A percentile compares a stretch with the other conserved stretches of the same genome.
Evolutionary conservation across 2,113 vertebrate species (phyloP).

Genomic region (Pogonocichla stellata): DNA sequence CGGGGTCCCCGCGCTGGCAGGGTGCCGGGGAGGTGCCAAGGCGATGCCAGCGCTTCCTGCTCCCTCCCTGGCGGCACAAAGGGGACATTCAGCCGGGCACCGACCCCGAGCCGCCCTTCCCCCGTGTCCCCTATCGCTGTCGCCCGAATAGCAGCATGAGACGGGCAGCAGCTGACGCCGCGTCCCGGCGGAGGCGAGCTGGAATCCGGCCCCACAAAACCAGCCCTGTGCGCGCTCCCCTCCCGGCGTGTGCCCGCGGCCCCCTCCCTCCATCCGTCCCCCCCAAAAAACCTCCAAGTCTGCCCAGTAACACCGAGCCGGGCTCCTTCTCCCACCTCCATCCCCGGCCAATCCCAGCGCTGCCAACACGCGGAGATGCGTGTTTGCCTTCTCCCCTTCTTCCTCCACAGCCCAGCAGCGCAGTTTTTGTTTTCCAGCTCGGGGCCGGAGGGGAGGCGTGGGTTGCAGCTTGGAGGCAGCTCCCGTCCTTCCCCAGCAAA

Average conservation of each 20-base stretch:
- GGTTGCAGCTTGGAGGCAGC: not conserved
- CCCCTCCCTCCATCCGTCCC: not conserved
- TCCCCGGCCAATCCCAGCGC: constrained; percentile 13
- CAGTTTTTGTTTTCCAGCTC: not conserved
- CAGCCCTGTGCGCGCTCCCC: not conserved
- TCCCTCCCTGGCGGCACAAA: not conserved
- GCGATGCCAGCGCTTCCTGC: not conserved
- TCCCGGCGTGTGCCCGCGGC: not conserved
- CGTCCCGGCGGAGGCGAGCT: constrained; percentile 23
- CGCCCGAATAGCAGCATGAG: not conserved
- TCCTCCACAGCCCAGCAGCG: not conserved
- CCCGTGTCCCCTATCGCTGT: not conserved
- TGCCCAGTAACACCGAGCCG: constrained; percentile 48
- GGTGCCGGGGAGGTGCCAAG: not conserved
- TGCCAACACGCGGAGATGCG: not conserved
- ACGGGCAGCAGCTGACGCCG: constrained; percentile 5
- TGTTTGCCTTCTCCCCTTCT: constrained; percentile 36
- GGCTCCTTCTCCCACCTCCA: not conserved
- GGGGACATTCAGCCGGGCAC: constrained; percentile 14
- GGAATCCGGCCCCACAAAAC: constrained; percentile 59
- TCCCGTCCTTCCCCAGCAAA: not conserved
- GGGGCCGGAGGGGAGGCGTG: not conserved
- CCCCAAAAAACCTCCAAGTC: constrained; percentile 47
- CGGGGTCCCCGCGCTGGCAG: not conserved
- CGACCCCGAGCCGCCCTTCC: not conserved